These are phyloP conservation scores for Standfussiana lucernea DNA, from an alignment of 2,888 invertebrate species.

Conservation along the genomic window DNA sequence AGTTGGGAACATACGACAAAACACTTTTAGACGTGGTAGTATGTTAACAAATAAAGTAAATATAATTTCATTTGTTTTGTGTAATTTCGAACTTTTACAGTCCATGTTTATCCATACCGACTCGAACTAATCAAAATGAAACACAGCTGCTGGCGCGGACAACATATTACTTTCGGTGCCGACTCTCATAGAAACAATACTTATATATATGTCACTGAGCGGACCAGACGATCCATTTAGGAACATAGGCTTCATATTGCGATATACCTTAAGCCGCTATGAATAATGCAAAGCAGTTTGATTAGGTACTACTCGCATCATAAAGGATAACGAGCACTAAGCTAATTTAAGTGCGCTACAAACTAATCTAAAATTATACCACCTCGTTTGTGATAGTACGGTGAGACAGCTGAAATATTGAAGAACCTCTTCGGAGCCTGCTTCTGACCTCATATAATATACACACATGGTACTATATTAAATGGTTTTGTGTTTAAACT, in stretches of 20 bases:
- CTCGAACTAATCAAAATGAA: conserved; percentile 24
- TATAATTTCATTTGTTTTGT: conserved; percentile 4
- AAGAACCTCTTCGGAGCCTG: conserved; percentile 20
- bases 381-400: conserved; percentile 42
- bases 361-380: conserved; percentile 61
- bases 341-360: conserved; percentile 36
- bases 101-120: not conserved
- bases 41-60: conserved; percentile 1
- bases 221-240: not conserved
- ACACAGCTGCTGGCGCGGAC: conserved; percentile 29
- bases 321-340: conserved; percentile 42
- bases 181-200: conserved; percentile 2
- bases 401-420: conserved; percentile 57
- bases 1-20: not conserved
- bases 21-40: not conserved
- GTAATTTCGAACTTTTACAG: conserved; percentile 7
- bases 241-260: conserved; percentile 5
- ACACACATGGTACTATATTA: too few relatives aligned
- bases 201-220: not conserved
- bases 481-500: not conserved
- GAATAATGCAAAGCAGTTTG: conserved; percentile 47
- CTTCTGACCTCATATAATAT: conserved; percentile 27
- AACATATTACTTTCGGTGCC: conserved; percentile 9
- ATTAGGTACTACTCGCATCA: conserved; percentile 33
- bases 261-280: conserved; percentile 9